Evolutionary conservation across 1,140 invertebrate species (phyloP).

Genomic region (Drosophila kohkoa): DNA sequence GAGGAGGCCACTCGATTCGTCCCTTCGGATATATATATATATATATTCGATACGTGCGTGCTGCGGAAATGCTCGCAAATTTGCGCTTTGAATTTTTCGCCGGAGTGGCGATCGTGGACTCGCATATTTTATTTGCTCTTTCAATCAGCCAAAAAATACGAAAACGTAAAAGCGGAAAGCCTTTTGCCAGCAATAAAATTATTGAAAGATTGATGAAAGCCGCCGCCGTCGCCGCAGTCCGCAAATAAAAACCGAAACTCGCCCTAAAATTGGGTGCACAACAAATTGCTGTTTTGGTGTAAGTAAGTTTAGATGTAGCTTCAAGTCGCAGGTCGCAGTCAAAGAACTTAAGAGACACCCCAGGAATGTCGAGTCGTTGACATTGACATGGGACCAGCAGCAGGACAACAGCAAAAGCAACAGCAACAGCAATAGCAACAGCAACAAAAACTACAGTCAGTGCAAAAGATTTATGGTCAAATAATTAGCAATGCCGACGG

Average conservation of each 20-base stretch:
- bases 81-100: constrained; percentile 68
- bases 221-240: neutral
- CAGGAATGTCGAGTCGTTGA: constrained; percentile 35
- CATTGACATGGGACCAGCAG: constrained; percentile 47
- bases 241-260: too few relatives aligned
- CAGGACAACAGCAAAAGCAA: constrained; percentile 7
- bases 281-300: constrained; percentile 25
- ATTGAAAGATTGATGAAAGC: constrained; percentile 52
- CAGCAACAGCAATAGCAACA: constrained; percentile 4
- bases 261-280: constrained; percentile 5
- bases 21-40: neutral
- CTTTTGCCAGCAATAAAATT: constrained; percentile 51
- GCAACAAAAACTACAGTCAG: constrained; percentile 23
- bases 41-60: constrained; percentile 59
- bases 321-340: constrained; percentile 4
- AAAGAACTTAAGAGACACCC: constrained; percentile 31
- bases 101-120: constrained; percentile 59
- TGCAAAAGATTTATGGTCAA: constrained; percentile 59
- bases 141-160: constrained; percentile 55
- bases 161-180: constrained; percentile 46
- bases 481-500: constrained; percentile 49
- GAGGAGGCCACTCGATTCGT: neutral
- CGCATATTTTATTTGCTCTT: constrained; percentile 75
- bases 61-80: constrained; percentile 71
- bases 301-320: constrained; percentile 41